phyloP scores from a whole-genome alignment of 2,797 vertebrate species.

The Selene dorsalis region DNA sequence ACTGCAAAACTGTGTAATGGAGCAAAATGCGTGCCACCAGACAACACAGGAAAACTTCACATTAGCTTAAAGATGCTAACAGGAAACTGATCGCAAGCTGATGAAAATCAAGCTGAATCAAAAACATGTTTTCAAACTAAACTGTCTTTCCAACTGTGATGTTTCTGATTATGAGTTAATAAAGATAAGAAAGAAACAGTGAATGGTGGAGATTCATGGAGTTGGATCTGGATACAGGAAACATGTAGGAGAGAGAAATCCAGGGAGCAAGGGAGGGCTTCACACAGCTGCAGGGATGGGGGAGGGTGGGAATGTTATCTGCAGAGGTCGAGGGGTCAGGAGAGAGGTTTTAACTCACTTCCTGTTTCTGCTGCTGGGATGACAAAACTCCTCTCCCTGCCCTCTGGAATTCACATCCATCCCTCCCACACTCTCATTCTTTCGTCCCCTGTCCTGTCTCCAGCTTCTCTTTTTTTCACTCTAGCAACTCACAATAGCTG shows the following conservation, averaged over 20 bases:
- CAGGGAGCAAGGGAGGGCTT: constrained; percentile 59
- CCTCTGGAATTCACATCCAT: constrained; percentile 70
- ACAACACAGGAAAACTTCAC: neutral
- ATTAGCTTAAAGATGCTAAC: neutral
- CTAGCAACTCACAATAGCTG: neutral
- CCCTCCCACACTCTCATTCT: constrained; percentile 50
- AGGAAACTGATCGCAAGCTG: neutral
- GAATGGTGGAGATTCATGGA: constrained; percentile 18
- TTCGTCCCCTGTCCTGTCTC: constrained; percentile 37
- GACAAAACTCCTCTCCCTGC: constrained; percentile 65
- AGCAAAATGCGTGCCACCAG: neutral
- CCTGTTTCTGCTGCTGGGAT: constrained; percentile 80
- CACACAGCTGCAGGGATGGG: constrained; percentile 79
- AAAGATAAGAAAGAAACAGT: neutral
- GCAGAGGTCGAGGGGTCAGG: constrained; percentile 67
- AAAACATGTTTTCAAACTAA: neutral
- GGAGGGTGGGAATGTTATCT: constrained; percentile 85
- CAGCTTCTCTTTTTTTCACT: constrained; percentile 2
- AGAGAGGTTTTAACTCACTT: constrained; percentile 83
- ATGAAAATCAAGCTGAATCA: neutral
- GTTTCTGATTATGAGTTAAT: neutral
- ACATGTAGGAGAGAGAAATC: constrained; percentile 35
- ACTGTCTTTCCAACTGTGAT: neutral
- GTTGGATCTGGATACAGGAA: constrained; percentile 50
- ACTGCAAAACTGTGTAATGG: too few relatives aligned